These are phyloP conservation scores for Leucopsar rothschildi DNA, from an alignment of 2,113 vertebrate genomes.

Conservation along the genomic window DNA sequence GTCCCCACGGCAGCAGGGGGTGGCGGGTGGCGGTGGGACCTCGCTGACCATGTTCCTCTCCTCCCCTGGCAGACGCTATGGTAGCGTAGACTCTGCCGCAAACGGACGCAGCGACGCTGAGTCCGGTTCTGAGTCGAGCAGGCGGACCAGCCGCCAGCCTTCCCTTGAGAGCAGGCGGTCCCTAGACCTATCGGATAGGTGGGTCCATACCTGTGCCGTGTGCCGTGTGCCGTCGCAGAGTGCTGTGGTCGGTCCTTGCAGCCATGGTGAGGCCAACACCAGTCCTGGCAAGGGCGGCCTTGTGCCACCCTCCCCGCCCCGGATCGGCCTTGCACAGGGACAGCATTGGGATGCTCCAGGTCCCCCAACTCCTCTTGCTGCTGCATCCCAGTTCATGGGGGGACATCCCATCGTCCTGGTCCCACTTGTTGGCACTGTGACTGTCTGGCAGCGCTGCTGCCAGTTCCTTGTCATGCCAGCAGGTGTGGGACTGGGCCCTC, in stretches of 20 bases:
- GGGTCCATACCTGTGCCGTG: slow-evolving; percentile 77
- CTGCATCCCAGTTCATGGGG: neutral
- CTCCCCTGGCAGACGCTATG: slow-evolving; percentile 82
- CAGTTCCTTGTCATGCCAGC: rapidly evolving
- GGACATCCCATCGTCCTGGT: neutral
- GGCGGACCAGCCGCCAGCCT: slow-evolving; percentile 87
- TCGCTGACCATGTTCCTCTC: slow-evolving; percentile 78
- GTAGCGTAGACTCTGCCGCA: slow-evolving; percentile 93
- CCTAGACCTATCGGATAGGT: slow-evolving; percentile 85
- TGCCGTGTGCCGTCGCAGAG: slow-evolving; percentile 50
- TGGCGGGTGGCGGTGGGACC: neutral
- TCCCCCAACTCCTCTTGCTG: neutral
- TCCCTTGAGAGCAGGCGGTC: slow-evolving; percentile 92
- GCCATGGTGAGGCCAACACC: slow-evolving; percentile 60
- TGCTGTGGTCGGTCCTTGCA: slow-evolving; percentile 53
- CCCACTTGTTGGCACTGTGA: rapidly evolving
- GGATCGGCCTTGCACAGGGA: neutral
- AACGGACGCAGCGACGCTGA: slow-evolving; percentile 88
- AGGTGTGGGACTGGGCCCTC: neutral
- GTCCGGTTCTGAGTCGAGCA: slow-evolving; percentile 88
- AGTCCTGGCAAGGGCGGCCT: slow-evolving; percentile 38
- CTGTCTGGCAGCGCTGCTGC: neutral
- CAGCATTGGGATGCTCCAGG: neutral
- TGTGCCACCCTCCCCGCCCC: neutral
- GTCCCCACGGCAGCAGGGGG: neutral